Base-by-base conservation (phyloP, 2,797 vertebrate genomes). In the Propithecus deckenii region DNA sequence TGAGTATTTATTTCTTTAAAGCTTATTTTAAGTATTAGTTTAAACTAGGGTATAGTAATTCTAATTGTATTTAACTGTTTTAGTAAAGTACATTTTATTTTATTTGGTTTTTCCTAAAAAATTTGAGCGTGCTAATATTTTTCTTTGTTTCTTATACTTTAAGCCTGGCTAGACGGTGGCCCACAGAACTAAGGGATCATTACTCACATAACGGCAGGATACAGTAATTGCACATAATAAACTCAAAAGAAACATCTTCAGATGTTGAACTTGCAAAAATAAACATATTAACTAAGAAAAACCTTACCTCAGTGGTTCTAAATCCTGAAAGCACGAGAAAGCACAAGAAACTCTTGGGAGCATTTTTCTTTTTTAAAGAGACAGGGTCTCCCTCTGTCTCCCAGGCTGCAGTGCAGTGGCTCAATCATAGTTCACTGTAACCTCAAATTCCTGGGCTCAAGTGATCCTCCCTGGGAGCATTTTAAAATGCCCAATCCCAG, bases 241-340 rank as follows among this genome's bases (percentile, higher is more conserved):
- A 92, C 80, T 61, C 48, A 38, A 55, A 91, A 83, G 88, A 91
- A 96, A 86, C 67, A 57, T 86, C 65, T 88, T 92, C 63, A 30
- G 50, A 69, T 94, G 94, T 93, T 90, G 67, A 97, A 81, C 65
- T 93, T 92, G 90, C 95, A 96, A 92, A 94, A 96, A 93, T 52
- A 88, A 96, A 88, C 30, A 52, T 63, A 96, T 75, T 91, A 96
- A 89, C 71, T 74, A 41, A 92, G 59, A 89, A 95, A 97, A 87
- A 6, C n/a, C 91, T 96, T 93, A 89, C 63, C 52, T 93, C 84
- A 41, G 87, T 84, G 69, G 32, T 95, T 97, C 81, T 88, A 79
- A 94, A 91, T 14, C n/a, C 85, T 83, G 28, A 83, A 8, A 79
- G 20, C 67, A 41, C 17, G 35, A 35, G 35, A 35, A 35, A 35